Conservation (phyloP, 1,140 invertebrate genomes). For the Cotesia typhae region DNA sequence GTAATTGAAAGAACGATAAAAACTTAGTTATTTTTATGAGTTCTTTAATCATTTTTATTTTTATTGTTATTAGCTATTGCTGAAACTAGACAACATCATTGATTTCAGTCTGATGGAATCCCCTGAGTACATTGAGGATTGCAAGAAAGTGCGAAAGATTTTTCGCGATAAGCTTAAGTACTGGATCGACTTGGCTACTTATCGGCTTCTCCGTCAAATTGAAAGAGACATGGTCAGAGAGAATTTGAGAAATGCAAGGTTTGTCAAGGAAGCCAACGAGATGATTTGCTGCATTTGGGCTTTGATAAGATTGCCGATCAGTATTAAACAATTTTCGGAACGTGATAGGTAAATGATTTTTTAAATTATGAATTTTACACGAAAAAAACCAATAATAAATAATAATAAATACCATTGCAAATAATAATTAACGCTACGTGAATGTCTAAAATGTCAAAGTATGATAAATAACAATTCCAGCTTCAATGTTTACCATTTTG, state of each 20-base stretch:
- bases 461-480: too few relatives aligned
- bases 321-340: slow-evolving; percentile 50
- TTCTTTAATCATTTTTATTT: slow-evolving; percentile 4
- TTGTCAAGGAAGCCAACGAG: slow-evolving; percentile 58
- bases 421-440: too few relatives aligned
- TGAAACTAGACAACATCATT: slow-evolving; percentile 62
- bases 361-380: background rate
- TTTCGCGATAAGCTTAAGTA: slow-evolving; percentile 63
- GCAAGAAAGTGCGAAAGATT: slow-evolving; percentile 61
- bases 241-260: slow-evolving; percentile 65
- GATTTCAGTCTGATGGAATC: slow-evolving; percentile 46
- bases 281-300: slow-evolving; percentile 67
- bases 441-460: too few relatives aligned
- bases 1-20: slow-evolving; percentile 1
- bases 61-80: slow-evolving; percentile 56
- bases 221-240: slow-evolving; percentile 64
- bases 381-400: too few relatives aligned
- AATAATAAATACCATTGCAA: too few relatives aligned
- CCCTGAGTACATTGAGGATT: slow-evolving; percentile 56
- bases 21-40: background rate
- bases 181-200: slow-evolving; percentile 65
- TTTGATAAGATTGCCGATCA: slow-evolving; percentile 62
- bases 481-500: too few relatives aligned
- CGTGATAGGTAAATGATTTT: slow-evolving; percentile 49
- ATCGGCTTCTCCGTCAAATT: slow-evolving; percentile 66